Conservation (phyloP, 2,113 vertebrate species). For the Anoplopoma fimbria region DNA sequence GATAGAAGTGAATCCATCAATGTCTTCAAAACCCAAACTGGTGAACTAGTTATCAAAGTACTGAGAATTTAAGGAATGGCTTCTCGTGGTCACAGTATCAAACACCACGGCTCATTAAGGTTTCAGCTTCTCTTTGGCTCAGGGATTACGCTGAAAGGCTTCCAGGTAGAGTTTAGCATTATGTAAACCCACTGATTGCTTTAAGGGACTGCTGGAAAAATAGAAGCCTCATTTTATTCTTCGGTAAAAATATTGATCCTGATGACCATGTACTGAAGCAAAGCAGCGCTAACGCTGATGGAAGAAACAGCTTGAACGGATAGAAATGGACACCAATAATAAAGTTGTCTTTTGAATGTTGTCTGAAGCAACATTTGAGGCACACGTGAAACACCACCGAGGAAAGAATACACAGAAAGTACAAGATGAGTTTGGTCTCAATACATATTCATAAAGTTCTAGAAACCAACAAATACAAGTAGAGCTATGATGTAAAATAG, state of each 20-base stretch:
- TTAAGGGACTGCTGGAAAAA: conserved; percentile 24
- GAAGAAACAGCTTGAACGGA: conserved; percentile 23
- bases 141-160: conserved; percentile 26
- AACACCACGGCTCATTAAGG: neutral
- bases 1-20: neutral
- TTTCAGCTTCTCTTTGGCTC: conserved; percentile 65
- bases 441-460: conserved; percentile 19
- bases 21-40: neutral
- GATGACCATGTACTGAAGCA: neutral
- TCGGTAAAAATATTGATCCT: conserved; percentile 19
- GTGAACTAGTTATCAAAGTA: conserved; percentile 34
- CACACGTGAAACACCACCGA: conserved; percentile 45
- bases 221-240: neutral
- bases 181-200: conserved; percentile 26
- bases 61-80: conserved; percentile 55
- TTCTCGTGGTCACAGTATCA: conserved; percentile 14
- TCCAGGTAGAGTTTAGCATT: neutral
- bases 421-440: conserved; percentile 51
- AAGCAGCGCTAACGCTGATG: neutral
- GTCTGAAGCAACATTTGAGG: conserved; percentile 65
- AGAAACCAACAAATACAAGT: conserved; percentile 10
- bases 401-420: neutral
- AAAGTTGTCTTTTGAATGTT: conserved; percentile 48
- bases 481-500: neutral
- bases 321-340: conserved; percentile 16